Conservation (phyloP, 2,888 invertebrate genomes). For the Parelbella ahira region DNA sequence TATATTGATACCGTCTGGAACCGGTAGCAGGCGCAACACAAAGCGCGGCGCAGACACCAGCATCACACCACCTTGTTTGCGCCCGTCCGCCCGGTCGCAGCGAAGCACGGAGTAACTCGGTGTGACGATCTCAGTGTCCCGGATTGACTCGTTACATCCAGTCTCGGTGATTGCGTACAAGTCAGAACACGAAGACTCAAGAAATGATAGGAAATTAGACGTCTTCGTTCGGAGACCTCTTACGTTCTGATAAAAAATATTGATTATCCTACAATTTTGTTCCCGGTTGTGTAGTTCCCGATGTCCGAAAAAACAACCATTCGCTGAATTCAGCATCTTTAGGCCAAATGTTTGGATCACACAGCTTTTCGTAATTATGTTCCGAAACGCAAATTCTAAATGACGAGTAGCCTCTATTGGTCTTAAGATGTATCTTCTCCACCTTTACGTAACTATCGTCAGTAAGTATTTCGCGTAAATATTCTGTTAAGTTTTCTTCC, state of each 20-base stretch:
- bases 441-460: not conserved
- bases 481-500: not conserved
- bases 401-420: constrained; percentile 3
- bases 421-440: constrained; percentile 18
- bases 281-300: no score
- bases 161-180: constrained; percentile 26
- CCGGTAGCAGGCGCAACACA: constrained; percentile 22
- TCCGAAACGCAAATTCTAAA: constrained; percentile 7
- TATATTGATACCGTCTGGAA: constrained; percentile 24
- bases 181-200: no score
- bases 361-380: not conserved
- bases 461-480: not conserved
- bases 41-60: constrained; percentile 26
- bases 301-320: constrained; percentile 18
- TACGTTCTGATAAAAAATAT: constrained; percentile 21
- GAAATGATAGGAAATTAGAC: constrained; percentile 27
- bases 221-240: constrained; percentile 14
- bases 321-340: constrained; percentile 8
- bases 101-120: constrained; percentile 17
- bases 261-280: no score
- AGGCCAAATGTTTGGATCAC: constrained; percentile 8
- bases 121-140: constrained; percentile 7
- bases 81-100: constrained; percentile 28
- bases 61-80: constrained; percentile 26
- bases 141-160: constrained; percentile 23